Evolutionary conservation across 2,113 vertebrate genomes (phyloP).

Genomic region (Siniperca knerii): DNA sequence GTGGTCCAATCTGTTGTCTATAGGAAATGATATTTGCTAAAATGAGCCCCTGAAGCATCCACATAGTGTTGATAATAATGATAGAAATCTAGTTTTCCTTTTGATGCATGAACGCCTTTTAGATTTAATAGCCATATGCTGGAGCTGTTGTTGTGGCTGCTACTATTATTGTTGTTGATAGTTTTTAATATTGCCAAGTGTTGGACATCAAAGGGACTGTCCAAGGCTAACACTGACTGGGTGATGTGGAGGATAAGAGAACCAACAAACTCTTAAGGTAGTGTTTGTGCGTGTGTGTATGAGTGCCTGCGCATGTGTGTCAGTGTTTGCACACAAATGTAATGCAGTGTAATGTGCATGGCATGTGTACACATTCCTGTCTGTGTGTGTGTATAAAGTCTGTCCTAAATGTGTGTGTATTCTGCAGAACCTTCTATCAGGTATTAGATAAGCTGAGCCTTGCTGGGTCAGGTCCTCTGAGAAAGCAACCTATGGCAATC

Average conservation of each 20-base stretch:
- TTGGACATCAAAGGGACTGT: slow-evolving; percentile 67
- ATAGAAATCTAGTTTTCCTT: slow-evolving; percentile 74
- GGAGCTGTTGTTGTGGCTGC: slow-evolving; percentile 52
- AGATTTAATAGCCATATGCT: slow-evolving; percentile 76
- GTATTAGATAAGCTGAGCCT: slow-evolving; percentile 46
- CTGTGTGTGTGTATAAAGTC: background rate
- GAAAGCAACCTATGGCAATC: slow-evolving; percentile 50
- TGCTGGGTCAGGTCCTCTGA: slow-evolving; percentile 57
- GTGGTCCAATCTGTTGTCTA: slow-evolving; percentile 70
- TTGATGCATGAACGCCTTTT: slow-evolving; percentile 74
- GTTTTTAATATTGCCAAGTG: slow-evolving; percentile 67
- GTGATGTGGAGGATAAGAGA: slow-evolving; percentile 32
- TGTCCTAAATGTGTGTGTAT: slow-evolving; percentile 13
- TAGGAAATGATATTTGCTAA: slow-evolving; percentile 61
- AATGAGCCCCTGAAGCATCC: slow-evolving; percentile 70
- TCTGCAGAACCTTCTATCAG: slow-evolving; percentile 40
- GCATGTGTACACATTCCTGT: background rate
- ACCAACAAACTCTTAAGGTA: slow-evolving; percentile 5
- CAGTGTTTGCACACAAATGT: background rate
- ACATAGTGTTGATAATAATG: slow-evolving; percentile 71
- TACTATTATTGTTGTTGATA: slow-evolving; percentile 70
- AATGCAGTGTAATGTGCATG: background rate
- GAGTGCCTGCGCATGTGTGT: background rate
- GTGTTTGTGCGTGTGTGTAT: background rate
- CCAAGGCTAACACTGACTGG: slow-evolving; percentile 53